These are phyloP conservation scores for Parnassius smintheus DNA, from an alignment of 2,888 invertebrate genomes.

Conservation along the genomic window DNA sequence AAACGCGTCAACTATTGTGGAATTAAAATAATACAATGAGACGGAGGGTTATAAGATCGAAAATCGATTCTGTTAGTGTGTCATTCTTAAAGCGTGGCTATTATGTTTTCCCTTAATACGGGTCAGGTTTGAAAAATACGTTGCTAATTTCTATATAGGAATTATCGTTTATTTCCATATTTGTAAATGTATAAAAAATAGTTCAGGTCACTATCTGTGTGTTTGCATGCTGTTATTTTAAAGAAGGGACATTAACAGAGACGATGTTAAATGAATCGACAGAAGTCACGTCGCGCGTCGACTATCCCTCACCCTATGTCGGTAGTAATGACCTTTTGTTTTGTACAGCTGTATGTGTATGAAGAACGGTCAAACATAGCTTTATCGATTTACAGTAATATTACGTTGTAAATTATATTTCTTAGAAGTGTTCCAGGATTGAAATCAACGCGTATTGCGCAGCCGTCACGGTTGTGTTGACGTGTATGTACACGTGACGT, in stretches of 20 bases:
- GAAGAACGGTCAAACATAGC: constrained; percentile 5
- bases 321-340: constrained; percentile 2
- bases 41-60: background rate
- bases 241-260: background rate
- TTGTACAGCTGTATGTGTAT: constrained; percentile 11
- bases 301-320: constrained; percentile 23
- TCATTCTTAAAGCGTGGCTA: no score
- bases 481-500: constrained; percentile 4
- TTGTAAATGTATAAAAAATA: no score
- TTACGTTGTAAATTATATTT: background rate
- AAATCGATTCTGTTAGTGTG: background rate
- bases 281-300: background rate
- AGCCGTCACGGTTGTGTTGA: constrained; percentile 3
- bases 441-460: background rate
- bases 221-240: no score
- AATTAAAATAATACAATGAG: background rate
- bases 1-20: background rate
- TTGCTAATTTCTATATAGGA: no score
- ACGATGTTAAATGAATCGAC: background rate
- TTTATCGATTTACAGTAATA: background rate
- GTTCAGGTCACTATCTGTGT: no score
- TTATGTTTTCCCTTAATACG: no score
- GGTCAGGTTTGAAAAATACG: no score
- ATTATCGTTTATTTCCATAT: no score
- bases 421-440: background rate